Conservation (phyloP, 2,113 vertebrate genomes). For the Heliornis fulica region DNA sequence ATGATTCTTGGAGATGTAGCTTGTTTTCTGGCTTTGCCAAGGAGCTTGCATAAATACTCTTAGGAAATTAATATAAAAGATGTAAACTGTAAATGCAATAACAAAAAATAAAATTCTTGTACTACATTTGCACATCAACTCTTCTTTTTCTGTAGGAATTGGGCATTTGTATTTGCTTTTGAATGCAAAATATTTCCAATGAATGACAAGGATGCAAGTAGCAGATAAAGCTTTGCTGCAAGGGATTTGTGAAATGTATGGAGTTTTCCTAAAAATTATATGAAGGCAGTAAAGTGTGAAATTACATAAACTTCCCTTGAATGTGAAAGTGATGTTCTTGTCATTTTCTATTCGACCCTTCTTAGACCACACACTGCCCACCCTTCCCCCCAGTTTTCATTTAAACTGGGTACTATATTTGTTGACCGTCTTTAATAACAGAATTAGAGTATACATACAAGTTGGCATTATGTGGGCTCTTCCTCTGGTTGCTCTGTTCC, state of each 20-base stretch:
- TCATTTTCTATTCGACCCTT: background rate
- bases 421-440: background rate
- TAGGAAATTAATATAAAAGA: background rate
- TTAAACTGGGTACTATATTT: background rate
- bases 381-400: no score
- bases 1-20: background rate
- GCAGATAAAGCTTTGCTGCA: background rate
- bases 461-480: background rate
- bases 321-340: background rate
- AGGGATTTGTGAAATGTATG: background rate
- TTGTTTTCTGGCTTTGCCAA: background rate
- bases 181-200: background rate
- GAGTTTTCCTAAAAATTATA: background rate
- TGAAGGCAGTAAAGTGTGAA: conserved; percentile 2
- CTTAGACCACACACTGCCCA: no score
- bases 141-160: background rate
- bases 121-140: background rate
- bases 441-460: background rate
- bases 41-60: background rate
- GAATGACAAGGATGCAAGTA: background rate
- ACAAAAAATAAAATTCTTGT: background rate
- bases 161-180: background rate
- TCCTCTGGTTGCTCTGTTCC: background rate
- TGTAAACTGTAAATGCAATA: background rate
- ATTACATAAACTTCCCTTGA: background rate